phyloP scores from a whole-genome alignment of 2,113 vertebrate genomes.

The Climacteris rufus region DNA sequence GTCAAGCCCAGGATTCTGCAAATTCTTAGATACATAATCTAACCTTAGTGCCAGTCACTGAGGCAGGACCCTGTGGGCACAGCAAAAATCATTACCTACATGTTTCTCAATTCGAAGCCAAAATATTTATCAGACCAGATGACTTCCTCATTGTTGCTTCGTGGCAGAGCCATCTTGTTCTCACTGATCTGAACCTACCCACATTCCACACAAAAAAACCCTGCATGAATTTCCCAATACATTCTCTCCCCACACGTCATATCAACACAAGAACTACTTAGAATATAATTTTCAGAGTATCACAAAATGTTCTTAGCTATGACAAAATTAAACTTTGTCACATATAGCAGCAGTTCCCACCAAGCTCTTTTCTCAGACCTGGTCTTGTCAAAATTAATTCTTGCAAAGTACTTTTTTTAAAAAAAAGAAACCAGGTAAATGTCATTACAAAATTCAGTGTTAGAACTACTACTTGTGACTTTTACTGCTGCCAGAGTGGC shows the following conservation, averaged over 20 bases:
- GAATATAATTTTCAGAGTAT: not conserved
- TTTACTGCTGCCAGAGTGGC: not conserved
- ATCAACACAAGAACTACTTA: not conserved
- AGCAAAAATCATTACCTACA: not conserved
- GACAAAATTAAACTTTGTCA: not conserved
- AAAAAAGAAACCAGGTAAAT: not conserved
- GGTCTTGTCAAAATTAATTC: not conserved
- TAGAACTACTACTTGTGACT: not conserved
- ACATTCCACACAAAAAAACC: not conserved
- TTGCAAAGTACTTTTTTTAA: not conserved
- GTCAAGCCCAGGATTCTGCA: not conserved
- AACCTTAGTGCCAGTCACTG: not conserved
- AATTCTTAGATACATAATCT: not conserved
- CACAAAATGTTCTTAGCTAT: not conserved
- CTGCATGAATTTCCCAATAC: not conserved
- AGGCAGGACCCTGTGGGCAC: not conserved
- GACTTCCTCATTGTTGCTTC: not conserved
- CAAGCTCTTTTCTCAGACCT: not conserved
- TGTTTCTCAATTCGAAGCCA: not conserved
- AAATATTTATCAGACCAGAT: not conserved
- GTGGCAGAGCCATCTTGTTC: not conserved
- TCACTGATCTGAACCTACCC: not conserved
- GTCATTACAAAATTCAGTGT: not conserved
- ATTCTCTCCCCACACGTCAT: rapidly evolving
- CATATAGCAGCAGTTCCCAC: not conserved